Evolutionary conservation across 2,888 invertebrate species (phyloP), one percentile per base, ranked within the genome.

Genomic region (Eristalis pertinax): DNA sequence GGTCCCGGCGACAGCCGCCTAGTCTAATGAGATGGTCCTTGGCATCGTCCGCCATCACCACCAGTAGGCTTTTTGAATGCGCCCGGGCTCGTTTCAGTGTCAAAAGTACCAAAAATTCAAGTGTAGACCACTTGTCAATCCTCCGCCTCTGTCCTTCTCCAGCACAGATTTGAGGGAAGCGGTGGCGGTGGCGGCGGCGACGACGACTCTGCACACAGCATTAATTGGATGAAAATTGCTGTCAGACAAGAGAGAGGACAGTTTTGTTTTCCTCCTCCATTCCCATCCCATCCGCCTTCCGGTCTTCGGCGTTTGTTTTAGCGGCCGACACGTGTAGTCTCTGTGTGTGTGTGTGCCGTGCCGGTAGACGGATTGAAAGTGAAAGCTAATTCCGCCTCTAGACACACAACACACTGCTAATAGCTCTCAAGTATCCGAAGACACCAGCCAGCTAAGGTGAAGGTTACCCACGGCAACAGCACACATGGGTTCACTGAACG

Each of bases 141-240:
- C 50, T 19, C 50, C 43, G 3, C 19, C 50, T 19, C 50, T n/a
- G 3, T 11, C 35, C 35, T 38, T 1, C 35, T 1, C 0, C 35
- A 10, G 13, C 38, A 38, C 13, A 32, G 1, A 38, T 38, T 72
- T 56, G 32, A 80, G 5, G 72, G 50, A 70, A 15, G 56, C 65
- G n/a, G n/a, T n/a, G n/a, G n/a, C n/a, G n/a, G n/a, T n/a, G n/a
- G n/a, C n/a, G n/a, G n/a, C n/a, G n/a, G n/a, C n/a, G 56, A 29
- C 32, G 32, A 32, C 32, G 70, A 63, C 63, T n/a, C 72, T 79
- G 70, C 79, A 68, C 19, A 50, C 8, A n/a, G 8, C 50, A 8
- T 74, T 86, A 86, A 86, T 86, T 86, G 85, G 77, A 86, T 86
- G 74, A 78, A 81, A 81, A 81, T 73, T 81, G 58, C 81, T 64